These are phyloP conservation scores for Plutomurus gul DNA, from an alignment of 1,140 invertebrate genomes.

Conservation along the genomic window DNA sequence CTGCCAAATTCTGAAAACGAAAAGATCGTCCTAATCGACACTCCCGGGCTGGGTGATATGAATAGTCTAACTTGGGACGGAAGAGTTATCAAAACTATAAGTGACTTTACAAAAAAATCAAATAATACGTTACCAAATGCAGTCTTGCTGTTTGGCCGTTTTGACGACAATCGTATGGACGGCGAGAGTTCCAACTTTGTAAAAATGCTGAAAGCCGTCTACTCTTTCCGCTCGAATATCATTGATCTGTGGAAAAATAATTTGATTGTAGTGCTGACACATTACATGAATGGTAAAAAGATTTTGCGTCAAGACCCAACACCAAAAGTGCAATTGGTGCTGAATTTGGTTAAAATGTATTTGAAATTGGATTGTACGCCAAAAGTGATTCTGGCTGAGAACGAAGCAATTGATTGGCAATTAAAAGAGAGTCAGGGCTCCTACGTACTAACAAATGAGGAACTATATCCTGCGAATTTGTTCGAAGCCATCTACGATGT, in stretches of 20 bases:
- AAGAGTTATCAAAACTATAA: neutral
- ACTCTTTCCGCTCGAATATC: neutral
- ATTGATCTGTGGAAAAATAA: neutral
- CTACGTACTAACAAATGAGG: neutral
- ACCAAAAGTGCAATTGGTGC: neutral
- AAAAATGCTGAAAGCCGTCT: conserved; percentile 25
- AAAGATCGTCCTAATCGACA: neutral
- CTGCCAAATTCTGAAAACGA: neutral
- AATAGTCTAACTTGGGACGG: conserved; percentile 24
- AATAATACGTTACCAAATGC: neutral
- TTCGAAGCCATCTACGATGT: neutral
- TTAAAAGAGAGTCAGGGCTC: neutral
- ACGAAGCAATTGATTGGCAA: conserved; percentile 25
- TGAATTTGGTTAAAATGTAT: neutral
- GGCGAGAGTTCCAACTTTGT: conserved; percentile 17
- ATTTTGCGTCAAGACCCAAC: neutral
- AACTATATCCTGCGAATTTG: neutral
- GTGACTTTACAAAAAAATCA: neutral
- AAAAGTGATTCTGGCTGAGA: neutral
- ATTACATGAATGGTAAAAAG: conserved; percentile 29
- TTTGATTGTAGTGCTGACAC: neutral
- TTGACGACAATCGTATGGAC: conserved; percentile 30
- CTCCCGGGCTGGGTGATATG: conserved; percentile 13
- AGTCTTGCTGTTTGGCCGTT: neutral
- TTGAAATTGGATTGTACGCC: neutral